These are phyloP conservation scores for Drymonia ruficornis DNA, from an alignment of 2,888 invertebrate species.

Conservation along the genomic window DNA sequence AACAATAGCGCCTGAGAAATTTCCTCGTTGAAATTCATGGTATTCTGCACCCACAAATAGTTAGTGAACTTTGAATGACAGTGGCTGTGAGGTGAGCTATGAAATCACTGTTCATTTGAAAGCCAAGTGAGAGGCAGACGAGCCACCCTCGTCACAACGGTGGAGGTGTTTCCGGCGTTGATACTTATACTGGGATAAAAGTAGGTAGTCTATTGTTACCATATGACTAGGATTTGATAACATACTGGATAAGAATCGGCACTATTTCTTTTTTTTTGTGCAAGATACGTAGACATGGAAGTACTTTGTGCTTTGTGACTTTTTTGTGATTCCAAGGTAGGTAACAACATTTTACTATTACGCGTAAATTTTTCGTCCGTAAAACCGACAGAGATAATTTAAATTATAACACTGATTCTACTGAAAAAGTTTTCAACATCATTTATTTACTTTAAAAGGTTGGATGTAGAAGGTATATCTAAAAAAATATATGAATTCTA, in stretches of 20 bases:
- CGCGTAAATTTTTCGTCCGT: no score
- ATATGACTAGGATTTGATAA: no score
- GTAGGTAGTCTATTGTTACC: not conserved
- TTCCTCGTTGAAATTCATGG: constrained; percentile 35
- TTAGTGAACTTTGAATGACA: constrained; percentile 49
- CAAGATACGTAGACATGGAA: not conserved
- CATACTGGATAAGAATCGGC: no score
- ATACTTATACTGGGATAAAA: constrained; percentile 18
- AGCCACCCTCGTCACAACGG: constrained; percentile 32
- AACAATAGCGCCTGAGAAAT: constrained; percentile 21
- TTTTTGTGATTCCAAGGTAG: no score
- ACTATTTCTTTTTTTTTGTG: not conserved
- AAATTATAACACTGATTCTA: no score
- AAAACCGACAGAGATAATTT: not conserved
- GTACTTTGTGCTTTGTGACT: no score
- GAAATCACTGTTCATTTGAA: constrained; percentile 53
- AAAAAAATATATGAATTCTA: no score
- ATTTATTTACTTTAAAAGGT: no score
- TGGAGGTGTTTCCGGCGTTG: constrained; percentile 27
- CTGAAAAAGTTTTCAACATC: no score
- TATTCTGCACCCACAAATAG: constrained; percentile 42
- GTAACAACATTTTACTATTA: no score
- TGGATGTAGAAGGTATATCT: no score
- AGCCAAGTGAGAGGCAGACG: constrained; percentile 28
- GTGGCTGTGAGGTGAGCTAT: constrained; percentile 47